Conservation (phyloP, 2,888 invertebrate species). For the Drosophila sordidula region DNA sequence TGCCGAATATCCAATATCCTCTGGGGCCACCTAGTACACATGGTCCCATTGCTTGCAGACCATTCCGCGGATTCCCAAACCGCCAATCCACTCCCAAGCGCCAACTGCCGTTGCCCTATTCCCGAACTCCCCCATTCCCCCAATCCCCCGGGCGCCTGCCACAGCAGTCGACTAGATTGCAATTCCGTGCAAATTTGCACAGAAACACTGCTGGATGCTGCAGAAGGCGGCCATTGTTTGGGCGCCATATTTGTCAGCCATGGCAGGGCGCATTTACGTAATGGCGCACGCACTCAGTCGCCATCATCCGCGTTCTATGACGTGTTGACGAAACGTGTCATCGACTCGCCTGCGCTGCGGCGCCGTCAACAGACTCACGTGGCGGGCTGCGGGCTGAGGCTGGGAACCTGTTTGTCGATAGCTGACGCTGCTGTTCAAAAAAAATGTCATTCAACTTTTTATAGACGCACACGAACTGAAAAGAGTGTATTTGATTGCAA, state of each 20-base stretch:
- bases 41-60: constrained; percentile 1
- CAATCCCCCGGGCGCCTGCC: not conserved
- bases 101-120: too few relatives aligned
- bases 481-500: too few relatives aligned
- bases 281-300: constrained; percentile 67
- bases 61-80: not conserved
- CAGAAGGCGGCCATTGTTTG: constrained; percentile 50
- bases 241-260: constrained; percentile 69
- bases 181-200: constrained; percentile 66
- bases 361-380: too few relatives aligned
- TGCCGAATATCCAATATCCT: constrained; percentile 56
- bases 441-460: constrained; percentile 56
- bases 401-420: constrained; percentile 12
- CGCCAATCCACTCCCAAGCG: too few relatives aligned
- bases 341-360: constrained; percentile 35
- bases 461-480: too few relatives aligned
- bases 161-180: constrained; percentile 36
- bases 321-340: constrained; percentile 80
- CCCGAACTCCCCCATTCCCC: too few relatives aligned
- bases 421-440: constrained; percentile 53
- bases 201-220: constrained; percentile 51
- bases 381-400: not conserved
- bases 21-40: constrained; percentile 18
- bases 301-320: constrained; percentile 65
- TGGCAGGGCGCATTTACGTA: constrained; percentile 61